Base-by-base conservation (phyloP, 2,888 invertebrate species). In the Papilio demoleus region DNA sequence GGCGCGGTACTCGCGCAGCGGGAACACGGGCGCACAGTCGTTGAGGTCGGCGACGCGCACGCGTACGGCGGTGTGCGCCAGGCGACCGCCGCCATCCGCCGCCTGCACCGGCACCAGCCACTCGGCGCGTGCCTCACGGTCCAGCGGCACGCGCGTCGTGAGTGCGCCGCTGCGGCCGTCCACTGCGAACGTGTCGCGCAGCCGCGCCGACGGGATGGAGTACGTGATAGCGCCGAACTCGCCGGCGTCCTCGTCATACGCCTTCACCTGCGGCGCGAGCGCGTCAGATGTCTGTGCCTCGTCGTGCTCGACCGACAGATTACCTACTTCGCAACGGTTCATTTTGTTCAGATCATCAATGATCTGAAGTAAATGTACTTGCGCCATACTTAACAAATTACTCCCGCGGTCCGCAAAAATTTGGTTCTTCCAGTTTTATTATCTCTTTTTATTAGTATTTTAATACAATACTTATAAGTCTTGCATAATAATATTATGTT, bases 11-110 rank as follows among this genome's bases (percentile, higher is more conserved):
- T 97, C 95, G 73, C 94, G 94, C 70, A 96, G 90, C 72, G 95
- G 91, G 85, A 97, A 97, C 67, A 88, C 88, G 0, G 98, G 98
- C 63, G 95, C 91, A 86, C 97, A 96, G 84, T 98, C 98, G 88
- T 98, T 97, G 73, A 95, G 94, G 88, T 98, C 98, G 24, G 93
- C 92, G 60, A 99, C 96, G 83, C 95, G 95, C 47, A 99, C 96
- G 84, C 96, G 94, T 72, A 97, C 94, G 38, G 94, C 93, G 53
- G 97, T 93, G 85, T 96, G 96, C 22, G 96, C 95, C 71, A 96
- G 93, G 81, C 95, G 93, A 73, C 97, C 95, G 73, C 97, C 97
- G 47, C 95, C 95, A 88, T 99, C 98, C 38, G 94, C 94, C 11
- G 97, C 98, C 87, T 95, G 94, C 31, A 99, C 94, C 0, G 96